Conservation (phyloP, 2,113 vertebrate genomes). For the Takifugu flavidus region DNA sequence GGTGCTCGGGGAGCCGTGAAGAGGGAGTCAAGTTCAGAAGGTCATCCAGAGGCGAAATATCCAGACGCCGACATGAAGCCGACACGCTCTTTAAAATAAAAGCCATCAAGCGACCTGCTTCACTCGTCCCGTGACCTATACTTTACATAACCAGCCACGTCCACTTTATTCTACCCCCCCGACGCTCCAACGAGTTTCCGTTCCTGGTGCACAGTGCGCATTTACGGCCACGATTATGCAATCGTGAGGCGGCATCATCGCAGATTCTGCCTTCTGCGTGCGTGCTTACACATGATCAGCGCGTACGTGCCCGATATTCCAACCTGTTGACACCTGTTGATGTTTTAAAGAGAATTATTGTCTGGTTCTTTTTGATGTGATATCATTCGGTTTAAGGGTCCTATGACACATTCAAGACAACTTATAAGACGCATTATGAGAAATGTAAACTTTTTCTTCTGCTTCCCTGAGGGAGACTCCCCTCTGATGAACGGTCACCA, state of each 20-base stretch:
- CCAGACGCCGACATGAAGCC: slow-evolving; percentile 8
- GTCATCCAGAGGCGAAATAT: slow-evolving; percentile 16
- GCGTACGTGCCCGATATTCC: background rate
- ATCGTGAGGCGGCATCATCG: slow-evolving; percentile 23
- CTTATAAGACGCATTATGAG: background rate
- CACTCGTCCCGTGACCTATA: slow-evolving; percentile 38
- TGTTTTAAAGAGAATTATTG: background rate
- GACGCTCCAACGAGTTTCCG: slow-evolving; percentile 46
- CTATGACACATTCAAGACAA: slow-evolving; percentile 12
- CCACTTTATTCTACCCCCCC: slow-evolving; percentile 40
- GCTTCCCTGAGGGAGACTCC: slow-evolving; percentile 5
- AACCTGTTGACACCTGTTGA: slow-evolving; percentile 32
- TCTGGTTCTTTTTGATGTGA: slow-evolving; percentile 1
- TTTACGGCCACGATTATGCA: slow-evolving; percentile 60
- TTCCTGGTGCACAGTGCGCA: slow-evolving; percentile 52
- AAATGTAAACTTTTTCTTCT: background rate
- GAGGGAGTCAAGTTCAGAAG: slow-evolving; percentile 9
- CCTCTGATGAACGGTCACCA: slow-evolving; percentile 10
- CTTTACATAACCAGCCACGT: slow-evolving; percentile 61
- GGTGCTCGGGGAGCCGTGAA: slow-evolving; percentile 38
- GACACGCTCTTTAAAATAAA: slow-evolving; percentile 14
- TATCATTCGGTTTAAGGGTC: background rate
- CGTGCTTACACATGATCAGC: background rate
- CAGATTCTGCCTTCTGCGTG: background rate
- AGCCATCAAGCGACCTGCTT: slow-evolving; percentile 34